Evolutionary conservation across 92 coral and sea anemone species (phyloP).

Genomic region (Epizoanthus scotinus): DNA sequence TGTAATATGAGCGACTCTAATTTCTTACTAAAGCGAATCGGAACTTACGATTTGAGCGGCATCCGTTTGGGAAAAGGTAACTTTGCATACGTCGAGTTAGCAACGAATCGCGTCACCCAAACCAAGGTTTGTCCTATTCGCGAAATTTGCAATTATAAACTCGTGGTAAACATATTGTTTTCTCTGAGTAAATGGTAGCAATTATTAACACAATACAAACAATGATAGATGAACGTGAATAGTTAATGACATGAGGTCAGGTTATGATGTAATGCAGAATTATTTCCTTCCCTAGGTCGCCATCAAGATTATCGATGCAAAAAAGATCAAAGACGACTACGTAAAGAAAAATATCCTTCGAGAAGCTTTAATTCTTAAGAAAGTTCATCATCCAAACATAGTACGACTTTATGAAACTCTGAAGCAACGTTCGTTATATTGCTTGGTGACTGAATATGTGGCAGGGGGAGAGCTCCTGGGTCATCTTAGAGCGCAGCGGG

Average conservation of each 20-base stretch:
- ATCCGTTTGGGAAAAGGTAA: conserved; percentile 91
- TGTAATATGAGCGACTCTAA: conserved; percentile 68
- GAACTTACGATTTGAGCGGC: conserved; percentile 88
- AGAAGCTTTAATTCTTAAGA: conserved; percentile 83
- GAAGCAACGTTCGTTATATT: conserved; percentile 75
- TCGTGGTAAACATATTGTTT: conserved; percentile 40
- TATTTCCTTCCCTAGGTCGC: conserved; percentile 79
- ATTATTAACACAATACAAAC: conserved; percentile 36
- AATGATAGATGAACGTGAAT: conserved; percentile 29
- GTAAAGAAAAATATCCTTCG: conserved; percentile 80
- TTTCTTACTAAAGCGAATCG: conserved; percentile 78
- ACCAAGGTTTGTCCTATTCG: conserved; percentile 68
- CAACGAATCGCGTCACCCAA: conserved; percentile 85
- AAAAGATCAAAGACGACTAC: conserved; percentile 80
- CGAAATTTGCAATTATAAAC: conserved; percentile 24
- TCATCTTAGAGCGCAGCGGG: conserved; percentile 71
- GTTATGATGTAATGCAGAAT: conserved; percentile 5
- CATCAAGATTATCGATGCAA: conserved; percentile 82
- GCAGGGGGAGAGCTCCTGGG: conserved; percentile 90
- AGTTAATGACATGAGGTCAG: conserved; percentile 33
- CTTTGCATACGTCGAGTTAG: conserved; percentile 92
- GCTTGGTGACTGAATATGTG: conserved; percentile 86
- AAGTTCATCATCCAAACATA: conserved; percentile 85
- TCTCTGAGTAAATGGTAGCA: conserved; percentile 15
- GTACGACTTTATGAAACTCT: conserved; percentile 86